Evolutionary conservation across 2,113 vertebrate genomes (phyloP), one percentile per base, ranked within the genome.

Genomic region (Thinocorus orbignyianus): DNA sequence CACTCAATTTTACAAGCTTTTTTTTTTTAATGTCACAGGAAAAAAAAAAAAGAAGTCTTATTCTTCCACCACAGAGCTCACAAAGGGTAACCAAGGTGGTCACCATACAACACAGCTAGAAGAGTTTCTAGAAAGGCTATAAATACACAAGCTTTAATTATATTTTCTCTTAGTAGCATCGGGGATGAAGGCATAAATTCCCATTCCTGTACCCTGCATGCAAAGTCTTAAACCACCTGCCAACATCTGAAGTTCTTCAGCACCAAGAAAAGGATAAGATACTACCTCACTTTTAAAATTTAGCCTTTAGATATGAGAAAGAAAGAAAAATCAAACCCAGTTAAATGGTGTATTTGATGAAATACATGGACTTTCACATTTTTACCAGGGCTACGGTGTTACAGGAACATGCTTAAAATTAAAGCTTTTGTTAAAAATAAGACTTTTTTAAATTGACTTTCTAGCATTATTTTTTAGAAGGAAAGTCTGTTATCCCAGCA

Each of bases 91-190:
- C 44, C 54, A 88, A 93, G 52, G 76, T 64, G 68, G 88, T 86
- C 81, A 83, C 39, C 68, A 66, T 12, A 68, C 25, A 90, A 25
- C 8, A 8, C n/a, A 73, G 39, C 60, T 39, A 51, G 22, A 80
- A 54, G 51, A 89, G 26, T 46, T 90, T 87, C 49, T 82, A 66
- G 18, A 78, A 90, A 35, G 51, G 48, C 68, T 96, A 88, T 83
- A 93, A 93, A 94, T 90, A 94, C 14, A 62, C 18, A 73, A 88
- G 20, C 35, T 83, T 96, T 95, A 97, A 93, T 90, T 91, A 90
- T 90, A 86, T 78, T 83, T 88, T 60, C 62, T 93, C 94, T 60
- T 46, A 54, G 42, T 5, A 58, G 79, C 51, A 83, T 1, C 73
- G 39, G 76, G 79, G 88, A 68, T 26, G 42, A 20, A 83, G n/a